Percentiles rank a stretch among this genome's conserved stretches.
These are phyloP conservation scores for Trachelus tabidus DNA, from an alignment of 2,888 invertebrate genomes.

Conservation along the genomic window DNA sequence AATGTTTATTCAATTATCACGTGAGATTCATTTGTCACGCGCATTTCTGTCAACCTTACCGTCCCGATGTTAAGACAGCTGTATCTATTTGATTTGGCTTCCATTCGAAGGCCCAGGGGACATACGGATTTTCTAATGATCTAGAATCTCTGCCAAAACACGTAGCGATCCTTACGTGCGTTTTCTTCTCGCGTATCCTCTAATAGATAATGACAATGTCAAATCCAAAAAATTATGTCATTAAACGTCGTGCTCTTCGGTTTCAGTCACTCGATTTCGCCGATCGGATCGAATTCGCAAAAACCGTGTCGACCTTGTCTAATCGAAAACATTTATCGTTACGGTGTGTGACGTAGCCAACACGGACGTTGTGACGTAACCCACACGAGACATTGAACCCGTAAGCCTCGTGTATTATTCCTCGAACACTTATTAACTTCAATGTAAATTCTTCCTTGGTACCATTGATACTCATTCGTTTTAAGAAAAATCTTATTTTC, in stretches of 20 bases:
- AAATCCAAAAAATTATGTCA: no score
- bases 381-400: slow-evolving; percentile 23
- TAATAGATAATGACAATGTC: no score
- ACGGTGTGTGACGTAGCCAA: background rate
- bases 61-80: background rate
- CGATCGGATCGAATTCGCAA: background rate
- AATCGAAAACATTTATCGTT: background rate
- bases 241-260: no score
- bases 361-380: slow-evolving; percentile 21
- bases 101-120: background rate
- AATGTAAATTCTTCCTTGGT: background rate
- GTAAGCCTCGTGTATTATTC: background rate
- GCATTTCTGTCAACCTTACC: background rate
- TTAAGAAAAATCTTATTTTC: no score
- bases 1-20: background rate
- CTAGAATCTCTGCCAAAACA: background rate
- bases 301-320: background rate
- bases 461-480: no score
- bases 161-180: background rate
- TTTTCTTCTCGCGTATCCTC: background rate
- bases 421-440: background rate
- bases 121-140: background rate
- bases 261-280: background rate
- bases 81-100: background rate
- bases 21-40: background rate